Evolutionary conservation across 1,140 invertebrate genomes (phyloP), one percentile per base, ranked within the genome.

Genomic region (Colletes latitarsis): DNA sequence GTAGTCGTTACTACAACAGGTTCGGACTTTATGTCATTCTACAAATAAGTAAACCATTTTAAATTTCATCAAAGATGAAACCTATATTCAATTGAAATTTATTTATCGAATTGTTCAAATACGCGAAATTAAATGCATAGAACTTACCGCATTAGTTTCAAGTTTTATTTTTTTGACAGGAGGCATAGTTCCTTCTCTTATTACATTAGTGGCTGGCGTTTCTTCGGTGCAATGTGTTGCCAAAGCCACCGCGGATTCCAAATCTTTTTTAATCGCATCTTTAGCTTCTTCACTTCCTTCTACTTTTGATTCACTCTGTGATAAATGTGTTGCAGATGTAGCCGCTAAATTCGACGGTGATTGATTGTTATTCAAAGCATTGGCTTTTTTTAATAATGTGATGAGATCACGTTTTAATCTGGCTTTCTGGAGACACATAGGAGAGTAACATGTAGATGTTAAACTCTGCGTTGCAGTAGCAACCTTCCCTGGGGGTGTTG

Each of bases 371-470:
- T 91, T 93, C 2, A 93, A 73, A 0, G 88, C 84, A 57, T 94
- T 95, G 3, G 95, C 96, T 91, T 95, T 96, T 74, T 95, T 94
- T 58, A 97, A 88, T 19, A 97, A 86, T 39, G 94, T 82, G 0
- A 97, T 89, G 30, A 97, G 90, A 84, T 97, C 96, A 81, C 95
- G 95, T 68, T 96, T 95, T 0, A 97, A 91, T 81, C 95, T 94
- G 12, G 94, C 94, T 88, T 96, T 96, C 89, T 96, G 95, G 43
- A 96, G 92, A 91, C 96, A 97, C 30, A 96, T 92, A 12, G 96
- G 96, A 6, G 97, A 97, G 89, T 97, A 97, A 86, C 97, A 97
- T 62, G 94, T 95, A 3, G 94, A 91, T 66, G 94, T 94, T 6
- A 95, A 85, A 79, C 91, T 94, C 74, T 95, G 94, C 15, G 94